Evolutionary conservation across 2,888 invertebrate species (phyloP).

Genomic region (Ptilodon capucinus): DNA sequence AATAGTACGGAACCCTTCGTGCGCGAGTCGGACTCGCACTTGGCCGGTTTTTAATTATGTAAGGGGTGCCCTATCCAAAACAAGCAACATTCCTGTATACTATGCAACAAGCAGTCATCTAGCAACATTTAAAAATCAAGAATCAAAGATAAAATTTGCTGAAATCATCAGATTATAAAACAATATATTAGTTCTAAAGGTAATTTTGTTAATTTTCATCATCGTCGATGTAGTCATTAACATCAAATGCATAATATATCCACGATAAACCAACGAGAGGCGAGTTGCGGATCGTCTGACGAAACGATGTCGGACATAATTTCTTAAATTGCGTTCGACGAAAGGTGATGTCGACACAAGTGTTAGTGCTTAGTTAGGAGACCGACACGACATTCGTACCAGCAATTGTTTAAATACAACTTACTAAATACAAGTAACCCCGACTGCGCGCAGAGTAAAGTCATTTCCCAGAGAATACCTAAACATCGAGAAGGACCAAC

Average conservation of each 20-base stretch:
- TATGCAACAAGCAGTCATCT: background rate
- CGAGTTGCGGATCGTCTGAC: constrained; percentile 41
- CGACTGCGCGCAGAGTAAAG: too few relatives aligned
- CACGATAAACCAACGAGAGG: constrained; percentile 34
- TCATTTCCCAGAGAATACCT: too few relatives aligned
- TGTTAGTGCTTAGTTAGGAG: constrained; percentile 42
- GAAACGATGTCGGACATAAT: constrained; percentile 52
- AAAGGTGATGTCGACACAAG: constrained; percentile 51
- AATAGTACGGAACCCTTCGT: too few relatives aligned
- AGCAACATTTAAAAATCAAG: background rate
- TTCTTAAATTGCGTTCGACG: constrained; percentile 59
- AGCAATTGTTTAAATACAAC: constrained; percentile 36
- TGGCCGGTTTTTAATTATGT: too few relatives aligned
- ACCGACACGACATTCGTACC: constrained; percentile 44
- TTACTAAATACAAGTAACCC: constrained; percentile 4
- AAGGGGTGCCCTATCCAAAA: too few relatives aligned
- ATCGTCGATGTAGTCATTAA: constrained; percentile 30
- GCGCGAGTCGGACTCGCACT: too few relatives aligned
- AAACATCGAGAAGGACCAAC: too few relatives aligned
- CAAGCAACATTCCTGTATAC: too few relatives aligned
- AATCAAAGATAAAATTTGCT: constrained; percentile 1
- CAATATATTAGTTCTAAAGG: constrained; percentile 5
- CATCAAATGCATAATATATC: constrained; percentile 40
- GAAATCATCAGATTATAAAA: constrained; percentile 8
- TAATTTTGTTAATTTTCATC: constrained; percentile 17